Percentiles rank a stretch among this genome's conserved stretches.
Conservation (phyloP, 2,888 invertebrate species). For the Pogonocherus hispidulus region DNA sequence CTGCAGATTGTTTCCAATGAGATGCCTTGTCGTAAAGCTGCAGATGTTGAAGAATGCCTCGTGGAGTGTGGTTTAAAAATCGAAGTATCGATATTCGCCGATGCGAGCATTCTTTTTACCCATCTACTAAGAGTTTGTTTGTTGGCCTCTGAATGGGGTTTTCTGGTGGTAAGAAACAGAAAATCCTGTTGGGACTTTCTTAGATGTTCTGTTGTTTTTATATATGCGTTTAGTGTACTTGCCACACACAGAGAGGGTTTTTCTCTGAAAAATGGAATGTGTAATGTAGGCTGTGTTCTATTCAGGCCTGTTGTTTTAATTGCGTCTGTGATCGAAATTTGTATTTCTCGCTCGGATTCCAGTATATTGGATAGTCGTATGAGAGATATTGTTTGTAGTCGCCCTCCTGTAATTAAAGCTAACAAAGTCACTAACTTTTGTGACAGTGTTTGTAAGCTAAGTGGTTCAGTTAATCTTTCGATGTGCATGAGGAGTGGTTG, state of each 20-base stretch:
- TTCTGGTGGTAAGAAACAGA: background rate
- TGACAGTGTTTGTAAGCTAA: background rate
- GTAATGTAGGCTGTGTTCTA: constrained; percentile 10
- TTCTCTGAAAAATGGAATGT: constrained; percentile 15
- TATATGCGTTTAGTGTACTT: background rate
- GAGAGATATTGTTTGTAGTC: background rate
- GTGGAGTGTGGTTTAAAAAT: background rate
- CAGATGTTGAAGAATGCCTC: background rate
- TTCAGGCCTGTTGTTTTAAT: constrained; percentile 1
- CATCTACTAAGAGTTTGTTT: background rate
- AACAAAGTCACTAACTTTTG: constrained; percentile 1
- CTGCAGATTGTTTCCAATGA: background rate
- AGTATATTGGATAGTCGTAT: background rate
- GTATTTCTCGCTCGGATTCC: background rate
- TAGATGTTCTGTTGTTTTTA: background rate
- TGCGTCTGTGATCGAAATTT: background rate
- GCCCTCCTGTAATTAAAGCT: constrained; percentile 2
- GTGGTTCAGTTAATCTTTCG: background rate
- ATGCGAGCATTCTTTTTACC: background rate
- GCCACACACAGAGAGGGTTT: constrained; percentile 4
- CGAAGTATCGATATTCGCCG: background rate
- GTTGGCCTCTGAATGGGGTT: background rate
- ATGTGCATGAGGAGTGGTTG: background rate
- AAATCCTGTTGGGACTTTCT: background rate
- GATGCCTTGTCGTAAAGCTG: background rate